Evolutionary conservation across 2,113 vertebrate genomes (phyloP).

Genomic region (Apteryx owenii): DNA sequence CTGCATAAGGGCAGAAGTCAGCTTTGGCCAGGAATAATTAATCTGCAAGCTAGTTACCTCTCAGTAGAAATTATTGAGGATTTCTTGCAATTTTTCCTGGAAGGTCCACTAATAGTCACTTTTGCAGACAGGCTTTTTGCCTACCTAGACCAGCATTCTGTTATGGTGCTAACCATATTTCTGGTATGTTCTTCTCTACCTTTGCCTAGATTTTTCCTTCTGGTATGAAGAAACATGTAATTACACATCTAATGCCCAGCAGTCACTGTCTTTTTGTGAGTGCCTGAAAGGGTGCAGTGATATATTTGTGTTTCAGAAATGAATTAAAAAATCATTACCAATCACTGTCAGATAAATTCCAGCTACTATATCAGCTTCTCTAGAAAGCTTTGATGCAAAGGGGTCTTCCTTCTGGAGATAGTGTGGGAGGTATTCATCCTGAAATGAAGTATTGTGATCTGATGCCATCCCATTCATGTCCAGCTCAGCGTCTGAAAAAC

Average conservation of each 20-base stretch:
- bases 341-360: conserved; percentile 89
- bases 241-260: background rate
- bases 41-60: background rate
- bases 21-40: fast-evolving
- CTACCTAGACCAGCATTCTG: background rate
- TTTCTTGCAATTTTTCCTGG: background rate
- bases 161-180: background rate
- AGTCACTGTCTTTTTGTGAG: background rate
- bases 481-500: conserved; percentile 58
- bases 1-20: background rate
- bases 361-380: conserved; percentile 89
- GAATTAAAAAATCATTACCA: conserved; percentile 79
- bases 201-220: background rate
- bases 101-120: background rate
- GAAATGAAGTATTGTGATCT: conserved; percentile 75
- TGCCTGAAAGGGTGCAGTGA: background rate
- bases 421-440: conserved; percentile 75
- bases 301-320: background rate
- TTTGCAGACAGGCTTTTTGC: background rate
- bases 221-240: background rate
- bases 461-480: conserved; percentile 70
- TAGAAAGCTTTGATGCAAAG: conserved; percentile 90
- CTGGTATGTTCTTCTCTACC: background rate
- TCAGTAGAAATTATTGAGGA: fast-evolving
- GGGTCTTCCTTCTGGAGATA: conserved; percentile 85